Evolutionary conservation across 1,140 invertebrate species (phyloP).

Genomic region (Drosophila nigrodunni): DNA sequence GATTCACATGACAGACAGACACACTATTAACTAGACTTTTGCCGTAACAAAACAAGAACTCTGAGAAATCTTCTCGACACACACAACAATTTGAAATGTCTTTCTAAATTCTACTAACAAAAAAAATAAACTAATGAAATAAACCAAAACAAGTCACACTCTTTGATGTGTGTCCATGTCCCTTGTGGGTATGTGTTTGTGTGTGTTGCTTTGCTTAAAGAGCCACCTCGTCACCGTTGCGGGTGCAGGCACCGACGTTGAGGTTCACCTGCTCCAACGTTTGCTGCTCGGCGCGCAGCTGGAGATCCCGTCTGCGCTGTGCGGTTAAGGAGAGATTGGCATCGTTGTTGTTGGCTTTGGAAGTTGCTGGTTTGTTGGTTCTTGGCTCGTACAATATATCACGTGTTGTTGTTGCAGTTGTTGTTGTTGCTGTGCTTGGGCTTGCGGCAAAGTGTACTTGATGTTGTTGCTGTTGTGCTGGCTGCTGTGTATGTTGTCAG

Average conservation of each 20-base stretch:
- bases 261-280: slow-evolving; percentile 68
- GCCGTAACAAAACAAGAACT: slow-evolving; percentile 29
- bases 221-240: slow-evolving; percentile 77
- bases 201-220: slow-evolving; percentile 48
- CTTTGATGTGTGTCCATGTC: too few relatives aligned
- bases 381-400: slow-evolving; percentile 74
- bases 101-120: slow-evolving; percentile 63
- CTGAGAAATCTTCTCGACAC: slow-evolving; percentile 4
- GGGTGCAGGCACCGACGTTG: slow-evolving; percentile 51
- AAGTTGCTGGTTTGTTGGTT: slow-evolving; percentile 63
- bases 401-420: slow-evolving; percentile 56
- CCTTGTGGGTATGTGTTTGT: too few relatives aligned
- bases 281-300: slow-evolving; percentile 70
- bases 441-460: slow-evolving; percentile 4
- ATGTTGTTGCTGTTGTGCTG: slow-evolving; percentile 44
- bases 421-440: slow-evolving; percentile 22
- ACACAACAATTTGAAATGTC: slow-evolving; percentile 18
- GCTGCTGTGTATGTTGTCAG: slow-evolving; percentile 71
- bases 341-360: slow-evolving; percentile 54
- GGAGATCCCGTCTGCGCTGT: slow-evolving; percentile 70
- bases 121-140: neutral
- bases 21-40: slow-evolving; percentile 13
- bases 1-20: neutral
- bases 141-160: too few relatives aligned
- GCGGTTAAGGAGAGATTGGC: slow-evolving; percentile 66